Evolutionary conservation across 2,113 vertebrate genomes (phyloP), one percentile per base, ranked within the genome.

Genomic region (Lucifuga dentata): DNA sequence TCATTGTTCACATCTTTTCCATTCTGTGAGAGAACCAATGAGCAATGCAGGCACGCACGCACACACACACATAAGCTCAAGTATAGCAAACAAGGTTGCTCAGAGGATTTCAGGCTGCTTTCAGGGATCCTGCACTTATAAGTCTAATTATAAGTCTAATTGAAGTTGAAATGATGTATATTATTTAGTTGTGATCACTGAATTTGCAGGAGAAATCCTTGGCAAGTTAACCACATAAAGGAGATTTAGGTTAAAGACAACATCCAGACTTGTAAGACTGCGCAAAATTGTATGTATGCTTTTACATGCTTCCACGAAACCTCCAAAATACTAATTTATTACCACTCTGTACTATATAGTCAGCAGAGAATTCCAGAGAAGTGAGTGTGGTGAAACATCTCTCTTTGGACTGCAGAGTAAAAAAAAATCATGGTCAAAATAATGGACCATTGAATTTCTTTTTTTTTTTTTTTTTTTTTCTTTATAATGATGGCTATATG

Each of bases 131-230:
- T 63, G 40, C 38, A 9, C 59, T 78, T 43, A 50, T 41, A 61
- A 63, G 46, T 76, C 39, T n/a, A n/a, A n/a, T n/a, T n/a, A n/a
- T n/a, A n/a, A 67, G 51, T 73, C 16, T 71, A 75, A 75, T 57
- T 78, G 55, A 73, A n/a, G n/a, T n/a, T n/a, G n/a, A n/a, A n/a
- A n/a, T n/a, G n/a, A n/a, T n/a, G n/a, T n/a, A n/a, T n/a, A n/a
- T n/a, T n/a, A n/a, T n/a, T n/a, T n/a, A n/a, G n/a, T n/a, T n/a
- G n/a, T n/a, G n/a, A n/a, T n/a, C n/a, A n/a, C n/a, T n/a, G n/a
- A n/a, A n/a, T n/a, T n/a, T n/a, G n/a, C n/a, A n/a, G n/a, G n/a
- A n/a, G n/a, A n/a, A n/a, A n/a, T n/a, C n/a, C n/a, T n/a, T n/a
- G n/a, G n/a, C n/a, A n/a, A n/a, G n/a, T n/a, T n/a, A n/a, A n/a